Evolutionary conservation across 2,888 invertebrate species (phyloP).

Genomic region (Microplitis deprimator): DNA sequence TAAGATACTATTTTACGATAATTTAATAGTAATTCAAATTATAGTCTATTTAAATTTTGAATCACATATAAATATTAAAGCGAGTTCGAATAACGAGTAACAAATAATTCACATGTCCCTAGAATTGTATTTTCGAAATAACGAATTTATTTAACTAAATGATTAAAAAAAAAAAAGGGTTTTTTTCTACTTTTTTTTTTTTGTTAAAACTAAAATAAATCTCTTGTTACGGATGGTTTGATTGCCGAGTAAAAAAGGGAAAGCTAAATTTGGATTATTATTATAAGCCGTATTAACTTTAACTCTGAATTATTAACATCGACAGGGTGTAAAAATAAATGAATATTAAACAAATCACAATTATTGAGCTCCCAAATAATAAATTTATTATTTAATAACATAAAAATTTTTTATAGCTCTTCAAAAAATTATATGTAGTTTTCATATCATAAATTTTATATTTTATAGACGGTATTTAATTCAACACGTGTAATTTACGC

Average conservation of each 20-base stretch:
- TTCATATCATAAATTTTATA: not conserved
- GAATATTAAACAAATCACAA: not conserved
- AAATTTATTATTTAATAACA: not conserved
- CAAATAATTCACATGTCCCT: too few relatives aligned
- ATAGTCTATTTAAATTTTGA: too few relatives aligned
- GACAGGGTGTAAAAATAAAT: not conserved
- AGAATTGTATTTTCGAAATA: too few relatives aligned
- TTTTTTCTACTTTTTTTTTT: too few relatives aligned
- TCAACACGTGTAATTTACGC: not conserved
- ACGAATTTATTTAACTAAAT: too few relatives aligned
- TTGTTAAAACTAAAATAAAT: not conserved
- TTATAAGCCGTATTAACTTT: not conserved
- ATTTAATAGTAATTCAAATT: too few relatives aligned
- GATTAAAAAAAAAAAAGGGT: too few relatives aligned
- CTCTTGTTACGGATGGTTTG: not conserved
- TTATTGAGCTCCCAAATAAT: not conserved
- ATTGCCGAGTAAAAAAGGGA: not conserved
- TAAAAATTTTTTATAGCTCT: not conserved
- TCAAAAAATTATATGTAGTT: too few relatives aligned
- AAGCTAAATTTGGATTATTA: not conserved
- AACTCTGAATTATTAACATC: not conserved
- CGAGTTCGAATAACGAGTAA: too few relatives aligned
- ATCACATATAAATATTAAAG: too few relatives aligned
- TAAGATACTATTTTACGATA: too few relatives aligned
- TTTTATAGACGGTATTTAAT: not conserved